These are phyloP conservation scores for Kudoa iwatai DNA, from an alignment of 30 jellyfish, hydroid and myxozoan species.

Conservation along the genomic window DNA sequence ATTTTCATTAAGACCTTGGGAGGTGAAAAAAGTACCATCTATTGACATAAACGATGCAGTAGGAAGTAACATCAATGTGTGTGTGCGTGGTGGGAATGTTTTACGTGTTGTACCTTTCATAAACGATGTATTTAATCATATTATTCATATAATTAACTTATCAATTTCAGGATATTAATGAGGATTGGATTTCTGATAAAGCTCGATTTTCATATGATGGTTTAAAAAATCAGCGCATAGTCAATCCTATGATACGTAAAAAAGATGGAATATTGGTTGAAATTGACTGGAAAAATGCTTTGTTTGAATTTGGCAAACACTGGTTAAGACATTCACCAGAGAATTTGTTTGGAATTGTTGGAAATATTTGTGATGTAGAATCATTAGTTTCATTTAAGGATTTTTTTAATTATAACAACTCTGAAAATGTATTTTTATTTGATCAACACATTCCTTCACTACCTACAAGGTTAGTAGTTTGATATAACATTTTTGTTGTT, in stretches of 20 bases:
- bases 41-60: conserved; percentile 89
- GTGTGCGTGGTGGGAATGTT: conserved; percentile 83
- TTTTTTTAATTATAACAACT: conserved; percentile 16
- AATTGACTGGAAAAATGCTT: conserved; percentile 82
- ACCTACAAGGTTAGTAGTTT: neutral
- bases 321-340: conserved; percentile 7
- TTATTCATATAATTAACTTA: neutral
- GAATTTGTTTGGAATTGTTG: conserved; percentile 76
- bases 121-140: conserved; percentile 17
- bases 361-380: conserved; percentile 69
- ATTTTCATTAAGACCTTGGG: conserved; percentile 93
- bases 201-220: conserved; percentile 94
- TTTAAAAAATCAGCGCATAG: conserved; percentile 45
- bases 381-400: conserved; percentile 47
- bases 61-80: conserved; percentile 87
- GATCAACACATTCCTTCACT: neutral
- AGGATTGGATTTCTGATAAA: conserved; percentile 90
- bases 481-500: neutral
- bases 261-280: conserved; percentile 30
- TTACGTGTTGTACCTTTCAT: conserved; percentile 49
- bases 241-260: conserved; percentile 31
- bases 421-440: conserved; percentile 13
- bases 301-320: conserved; percentile 52
- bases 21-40: conserved; percentile 39
- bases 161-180: conserved; percentile 26